These are phyloP conservation scores for Antidorcas marsupialis DNA, from an alignment of 2,113 vertebrate genomes.

Conservation along the genomic window DNA sequence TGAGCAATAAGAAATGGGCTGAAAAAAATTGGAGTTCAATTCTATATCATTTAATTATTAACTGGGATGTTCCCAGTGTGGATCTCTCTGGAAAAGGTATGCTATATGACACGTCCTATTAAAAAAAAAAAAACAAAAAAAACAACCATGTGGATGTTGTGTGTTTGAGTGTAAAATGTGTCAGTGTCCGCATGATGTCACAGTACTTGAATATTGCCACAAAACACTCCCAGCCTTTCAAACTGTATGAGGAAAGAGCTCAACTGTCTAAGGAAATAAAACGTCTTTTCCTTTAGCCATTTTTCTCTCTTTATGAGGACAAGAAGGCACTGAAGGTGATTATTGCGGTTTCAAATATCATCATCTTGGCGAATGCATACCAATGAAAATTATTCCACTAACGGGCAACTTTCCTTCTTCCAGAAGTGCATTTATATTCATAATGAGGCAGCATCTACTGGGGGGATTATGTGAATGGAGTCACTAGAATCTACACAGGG, in stretches of 20 bases:
- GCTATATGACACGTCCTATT: background rate
- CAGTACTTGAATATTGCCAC: background rate
- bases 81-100: background rate
- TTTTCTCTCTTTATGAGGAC: background rate
- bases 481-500: background rate
- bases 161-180: background rate
- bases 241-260: background rate
- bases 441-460: background rate
- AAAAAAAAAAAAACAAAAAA: background rate
- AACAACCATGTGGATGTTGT: background rate
- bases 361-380: background rate
- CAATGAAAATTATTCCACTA: background rate
- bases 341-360: background rate
- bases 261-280: background rate
- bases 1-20: background rate
- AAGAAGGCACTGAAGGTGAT: background rate
- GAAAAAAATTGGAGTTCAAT: background rate
- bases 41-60: background rate
- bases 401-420: background rate
- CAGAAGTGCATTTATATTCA: constrained; percentile 39
- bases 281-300: background rate
- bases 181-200: background rate
- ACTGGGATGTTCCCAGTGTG: background rate
- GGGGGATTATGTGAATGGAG: background rate
- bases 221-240: background rate